Base-by-base conservation (phyloP, 2,888 invertebrate genomes). In the Ophion slaviceki region DNA sequence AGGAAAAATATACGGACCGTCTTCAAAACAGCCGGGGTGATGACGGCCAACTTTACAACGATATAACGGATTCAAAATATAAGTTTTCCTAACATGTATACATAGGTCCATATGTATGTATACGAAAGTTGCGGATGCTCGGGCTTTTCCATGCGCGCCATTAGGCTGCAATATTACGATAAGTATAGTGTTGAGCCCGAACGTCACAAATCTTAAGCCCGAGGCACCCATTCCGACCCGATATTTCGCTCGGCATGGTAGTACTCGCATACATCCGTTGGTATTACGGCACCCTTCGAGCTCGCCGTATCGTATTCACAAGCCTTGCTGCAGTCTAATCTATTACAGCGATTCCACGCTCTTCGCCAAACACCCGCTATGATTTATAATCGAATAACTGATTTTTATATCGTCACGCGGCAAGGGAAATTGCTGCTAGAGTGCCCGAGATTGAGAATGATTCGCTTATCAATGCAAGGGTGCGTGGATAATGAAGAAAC, bases 101-200 rank as follows among this genome's bases (percentile, higher is more conserved):
- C 8, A 40, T 7, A 40, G 24, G 24, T 24, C 24, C 7, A 40
- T 8, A 8, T 40, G 40, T 40, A 8, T 76, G 53, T 67, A 45
- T 61, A 8, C 59, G 40, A 64, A 71, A 53, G 77, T 64, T 20
- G 57, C 57, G 64, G n/a, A 68, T 75, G 47, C 61, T 17, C 28
- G 64, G 64, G 64, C 40, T 77, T 71, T 76, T 66, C 64, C 82
- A 76, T 71, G 71, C 82, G 57, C 82, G 82, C 82, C 82, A 82
- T 82, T 82, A 82, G 77, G 57, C 82, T 82, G 82, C 68, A 71
- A 82, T 82, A 82, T 82, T 77, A 77, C 82, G 82, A 76, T 77
- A 82, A 82, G 81, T 82, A 76, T 64, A 76, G 57, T 53, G 70
- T 57, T 45, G 64, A 82, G 70, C 82, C 76, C 82, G 64, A 77